A percentile compares a stretch with the other conserved stretches of the same genome.
Conservation (phyloP, 2,113 vertebrate genomes). For the Pachyramphus minor region DNA sequence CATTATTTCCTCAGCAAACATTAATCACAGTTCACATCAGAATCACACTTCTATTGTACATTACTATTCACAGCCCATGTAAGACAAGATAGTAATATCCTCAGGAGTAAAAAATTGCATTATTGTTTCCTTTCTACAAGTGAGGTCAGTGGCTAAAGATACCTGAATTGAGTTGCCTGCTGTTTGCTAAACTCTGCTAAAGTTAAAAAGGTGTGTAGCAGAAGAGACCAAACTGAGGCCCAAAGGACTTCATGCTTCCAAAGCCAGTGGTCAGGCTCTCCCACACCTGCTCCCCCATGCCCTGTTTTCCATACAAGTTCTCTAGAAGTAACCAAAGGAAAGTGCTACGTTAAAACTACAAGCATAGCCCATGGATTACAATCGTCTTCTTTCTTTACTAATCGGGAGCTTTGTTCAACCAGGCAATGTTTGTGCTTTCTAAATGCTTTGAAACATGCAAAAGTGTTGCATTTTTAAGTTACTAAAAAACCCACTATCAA, state of each 20-base stretch:
- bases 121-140: neutral
- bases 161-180: neutral
- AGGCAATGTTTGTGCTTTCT: neutral
- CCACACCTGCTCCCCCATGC: neutral
- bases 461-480: neutral
- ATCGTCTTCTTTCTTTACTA: neutral
- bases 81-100: neutral
- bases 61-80: neutral
- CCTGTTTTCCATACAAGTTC: neutral
- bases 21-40: neutral
- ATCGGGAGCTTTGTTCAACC: neutral
- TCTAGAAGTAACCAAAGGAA: neutral
- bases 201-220: neutral
- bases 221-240: neutral
- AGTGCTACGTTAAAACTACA: neutral
- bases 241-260: neutral
- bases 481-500: slow-evolving; percentile 10
- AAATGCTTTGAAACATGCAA: neutral
- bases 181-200: neutral
- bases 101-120: neutral
- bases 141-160: neutral
- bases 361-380: neutral
- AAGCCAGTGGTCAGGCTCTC: neutral
- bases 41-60: neutral
- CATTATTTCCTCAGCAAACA: neutral